Conservation (phyloP, 2,888 invertebrate species). For the Adineta ricciae region DNA sequence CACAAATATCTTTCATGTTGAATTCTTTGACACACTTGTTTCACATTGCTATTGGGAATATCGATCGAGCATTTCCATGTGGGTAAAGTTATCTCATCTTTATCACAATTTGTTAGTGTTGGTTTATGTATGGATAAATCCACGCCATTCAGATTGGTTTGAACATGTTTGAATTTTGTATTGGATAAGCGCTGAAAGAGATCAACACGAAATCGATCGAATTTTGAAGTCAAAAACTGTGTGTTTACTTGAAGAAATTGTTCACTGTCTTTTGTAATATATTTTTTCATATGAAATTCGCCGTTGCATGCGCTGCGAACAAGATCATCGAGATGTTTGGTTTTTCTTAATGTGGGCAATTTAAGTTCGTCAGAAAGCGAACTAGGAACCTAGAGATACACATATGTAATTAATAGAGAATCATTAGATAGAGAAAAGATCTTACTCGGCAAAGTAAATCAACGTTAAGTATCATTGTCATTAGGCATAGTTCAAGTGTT, state of each 20-base stretch:
- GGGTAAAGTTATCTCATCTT: background rate
- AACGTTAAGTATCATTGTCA: slow-evolving; percentile 17
- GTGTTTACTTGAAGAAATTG: background rate
- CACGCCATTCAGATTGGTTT: background rate
- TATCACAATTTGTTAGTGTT: background rate
- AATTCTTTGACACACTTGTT: slow-evolving; percentile 14
- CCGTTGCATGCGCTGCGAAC: background rate
- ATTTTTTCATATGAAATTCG: slow-evolving; percentile 12
- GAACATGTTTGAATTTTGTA: slow-evolving; percentile 3
- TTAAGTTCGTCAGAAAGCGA: background rate
- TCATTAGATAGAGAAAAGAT: too few species aligned
- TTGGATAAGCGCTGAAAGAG: background rate
- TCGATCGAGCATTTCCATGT: slow-evolving; percentile 10
- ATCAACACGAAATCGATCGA: background rate
- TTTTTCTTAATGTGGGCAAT: background rate
- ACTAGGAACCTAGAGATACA: background rate
- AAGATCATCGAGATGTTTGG: background rate
- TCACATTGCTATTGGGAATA: background rate
- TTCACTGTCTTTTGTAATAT: slow-evolving; percentile 17
- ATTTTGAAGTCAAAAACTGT: background rate
- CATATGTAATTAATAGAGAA: too few species aligned
- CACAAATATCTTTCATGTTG: slow-evolving; percentile 18
- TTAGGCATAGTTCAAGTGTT: background rate
- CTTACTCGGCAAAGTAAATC: slow-evolving; percentile 3
- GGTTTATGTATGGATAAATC: background rate